These are phyloP conservation scores for Agrilus biguttatus DNA, from an alignment of 2,888 invertebrate species.

Conservation along the genomic window DNA sequence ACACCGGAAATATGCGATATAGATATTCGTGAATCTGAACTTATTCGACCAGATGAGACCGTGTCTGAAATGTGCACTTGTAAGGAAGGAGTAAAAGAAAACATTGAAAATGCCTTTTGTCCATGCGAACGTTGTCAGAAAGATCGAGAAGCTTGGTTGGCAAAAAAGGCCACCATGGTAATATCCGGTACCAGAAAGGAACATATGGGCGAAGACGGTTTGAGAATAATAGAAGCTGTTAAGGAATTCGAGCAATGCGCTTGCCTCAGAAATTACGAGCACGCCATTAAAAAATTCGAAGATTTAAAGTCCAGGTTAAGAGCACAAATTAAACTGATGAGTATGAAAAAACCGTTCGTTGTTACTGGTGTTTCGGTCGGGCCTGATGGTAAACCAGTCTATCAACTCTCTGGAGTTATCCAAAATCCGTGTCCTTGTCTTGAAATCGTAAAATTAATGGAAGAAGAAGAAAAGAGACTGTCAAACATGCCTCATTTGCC, in stretches of 20 bases:
- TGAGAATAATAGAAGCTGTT: constrained; percentile 17
- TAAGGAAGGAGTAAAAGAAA: constrained; percentile 12
- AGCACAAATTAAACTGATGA: constrained; percentile 8
- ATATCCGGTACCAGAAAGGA: constrained; percentile 12
- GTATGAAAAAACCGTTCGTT: constrained; percentile 7
- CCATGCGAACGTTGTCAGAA: constrained; percentile 13
- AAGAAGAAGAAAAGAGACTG: constrained; percentile 14
- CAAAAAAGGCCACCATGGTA: constrained; percentile 8
- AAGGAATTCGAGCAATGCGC: constrained; percentile 13
- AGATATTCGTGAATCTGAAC: no score
- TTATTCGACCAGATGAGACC: constrained; percentile 1
- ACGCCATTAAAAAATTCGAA: constrained; percentile 11
- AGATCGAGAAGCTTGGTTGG: constrained; percentile 8
- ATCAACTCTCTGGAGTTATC: constrained; percentile 11
- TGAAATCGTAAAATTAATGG: constrained; percentile 7
- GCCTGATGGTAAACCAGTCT: constrained; percentile 16
- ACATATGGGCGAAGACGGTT: constrained; percentile 6
- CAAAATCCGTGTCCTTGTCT: constrained; percentile 3
- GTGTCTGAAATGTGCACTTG: constrained; percentile 11
- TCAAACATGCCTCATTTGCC: constrained; percentile 19
- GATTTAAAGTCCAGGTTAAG: constrained; percentile 8
- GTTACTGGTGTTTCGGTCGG: constrained; percentile 15
- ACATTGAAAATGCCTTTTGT: constrained; percentile 12
- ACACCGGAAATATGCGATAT: neutral
- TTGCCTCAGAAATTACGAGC: constrained; percentile 15